Evolutionary conservation across 2,113 vertebrate genomes (phyloP), one percentile per base, ranked within the genome.

Genomic region (Alethe diademata): DNA sequence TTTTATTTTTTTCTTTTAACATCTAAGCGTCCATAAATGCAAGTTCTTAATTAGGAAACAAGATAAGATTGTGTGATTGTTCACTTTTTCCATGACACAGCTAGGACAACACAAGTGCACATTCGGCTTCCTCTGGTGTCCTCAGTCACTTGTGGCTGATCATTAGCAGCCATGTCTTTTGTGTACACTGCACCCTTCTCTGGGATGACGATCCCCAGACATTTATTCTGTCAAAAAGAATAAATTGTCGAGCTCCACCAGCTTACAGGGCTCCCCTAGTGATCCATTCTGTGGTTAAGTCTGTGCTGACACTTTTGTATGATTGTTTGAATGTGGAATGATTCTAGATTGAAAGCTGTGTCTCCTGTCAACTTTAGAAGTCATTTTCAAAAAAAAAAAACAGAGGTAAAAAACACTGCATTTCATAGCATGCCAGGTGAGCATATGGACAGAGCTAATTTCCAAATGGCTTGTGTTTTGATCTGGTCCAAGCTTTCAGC

Each of bases 111-210:
- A 1, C 0, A 5, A 80, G 43, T 33, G 40, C 69, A 67, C 72
- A 23, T 83, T 71, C 14, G 0, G 0, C 53, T 75, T 81, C 60
- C 64, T 73, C 72, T 36, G 31, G 42, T 0, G 0, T 58, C 19
- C 62, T 47, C 28, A 18, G n/a, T 81, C 53, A 33, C 71, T 89
- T 22, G 56, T 71, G 73, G 43, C 54, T 76, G 87, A 70, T 89
- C 54, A 16, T 47, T 18, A 6, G 54, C 66, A 74, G 87, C 65
- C 43, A 4, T 9, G 22, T 33, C 31, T 10, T 23, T 15, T 56
- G 26, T 3, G 1, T 22, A 2, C 24, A 28, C n/a, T 8, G 16
- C 47, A 58, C 8, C 18, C 40, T 76, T 40, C 70, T 91, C 45
- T 72, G 65, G 18, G 50, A 33, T n/a, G 47, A 35, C 18, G 14